Percentiles rank a stretch among this genome's conserved stretches.
Evolutionary conservation across 2,888 invertebrate genomes (phyloP).

Genomic region (Ochropacha duplaris): DNA sequence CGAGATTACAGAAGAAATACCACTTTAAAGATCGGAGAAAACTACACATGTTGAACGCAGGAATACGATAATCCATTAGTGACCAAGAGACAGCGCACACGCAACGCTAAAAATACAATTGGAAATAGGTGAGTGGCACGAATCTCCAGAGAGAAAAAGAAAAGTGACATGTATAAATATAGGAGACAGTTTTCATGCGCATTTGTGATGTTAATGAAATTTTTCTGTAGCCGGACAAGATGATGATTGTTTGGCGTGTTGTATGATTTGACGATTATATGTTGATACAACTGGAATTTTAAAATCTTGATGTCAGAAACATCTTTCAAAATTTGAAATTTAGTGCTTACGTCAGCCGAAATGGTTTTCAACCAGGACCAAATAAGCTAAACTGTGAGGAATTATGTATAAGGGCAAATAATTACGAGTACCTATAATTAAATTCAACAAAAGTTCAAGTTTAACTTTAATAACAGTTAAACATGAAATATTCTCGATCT

Average conservation of each 20-base stretch:
- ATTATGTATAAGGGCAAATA: conserved; percentile 1
- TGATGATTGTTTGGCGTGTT: conserved; percentile 10
- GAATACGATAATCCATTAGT: conserved; percentile 35
- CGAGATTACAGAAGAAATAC: conserved; percentile 27
- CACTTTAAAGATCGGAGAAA: conserved; percentile 37
- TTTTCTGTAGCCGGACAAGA: conserved; percentile 14
- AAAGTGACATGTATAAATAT: conserved; percentile 16
- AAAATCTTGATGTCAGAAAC: no score
- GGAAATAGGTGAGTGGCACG: conserved; percentile 53
- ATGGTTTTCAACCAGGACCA: no score
- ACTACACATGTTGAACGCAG: conserved; percentile 21
- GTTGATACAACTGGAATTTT: no score
- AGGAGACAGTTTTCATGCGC: not conserved
- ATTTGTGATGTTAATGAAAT: conserved; percentile 6
- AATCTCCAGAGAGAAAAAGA: conserved; percentile 20
- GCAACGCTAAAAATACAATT: conserved; percentile 44
- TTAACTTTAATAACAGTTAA: conserved; percentile 14
- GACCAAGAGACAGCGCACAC: conserved; percentile 43
- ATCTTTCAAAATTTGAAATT: no score
- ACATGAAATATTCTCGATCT: not conserved
- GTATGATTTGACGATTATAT: not conserved
- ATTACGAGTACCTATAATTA: conserved; percentile 16
- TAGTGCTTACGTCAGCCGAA: no score
- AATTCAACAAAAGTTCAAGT: conserved; percentile 25
- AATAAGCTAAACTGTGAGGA: no score